Percentiles rank a stretch among this genome's conserved stretches.
Evolutionary conservation across 2,113 vertebrate genomes (phyloP).

Genomic region (Colius striatus): DNA sequence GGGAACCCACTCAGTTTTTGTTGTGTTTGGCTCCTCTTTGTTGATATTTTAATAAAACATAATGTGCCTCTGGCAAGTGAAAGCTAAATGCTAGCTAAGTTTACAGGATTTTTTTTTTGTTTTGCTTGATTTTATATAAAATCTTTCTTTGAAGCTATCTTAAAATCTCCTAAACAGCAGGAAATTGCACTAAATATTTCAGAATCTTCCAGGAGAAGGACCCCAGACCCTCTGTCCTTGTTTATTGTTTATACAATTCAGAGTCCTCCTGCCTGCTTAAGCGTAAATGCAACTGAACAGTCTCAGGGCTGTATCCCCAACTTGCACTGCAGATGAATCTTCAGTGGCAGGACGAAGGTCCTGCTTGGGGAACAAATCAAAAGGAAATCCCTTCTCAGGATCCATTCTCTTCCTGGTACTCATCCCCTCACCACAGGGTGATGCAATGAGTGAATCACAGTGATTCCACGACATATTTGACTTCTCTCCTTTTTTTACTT

Average conservation of each 20-base stretch:
- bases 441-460: background rate
- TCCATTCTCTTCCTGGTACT: background rate
- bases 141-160: constrained; percentile 53
- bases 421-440: background rate
- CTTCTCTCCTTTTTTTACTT: background rate
- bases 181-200: constrained; percentile 65
- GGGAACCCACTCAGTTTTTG: constrained; percentile 35
- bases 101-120: constrained; percentile 36
- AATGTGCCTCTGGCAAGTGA: constrained; percentile 54
- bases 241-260: constrained; percentile 23
- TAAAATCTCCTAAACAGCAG: constrained; percentile 52
- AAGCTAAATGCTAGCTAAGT: constrained; percentile 59
- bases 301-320: background rate
- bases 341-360: background rate
- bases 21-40: constrained; percentile 50
- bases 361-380: background rate
- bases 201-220: constrained; percentile 38
- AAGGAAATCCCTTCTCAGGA: constrained; percentile 8
- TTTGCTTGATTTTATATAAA: constrained; percentile 55
- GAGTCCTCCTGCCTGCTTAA: constrained; percentile 13
- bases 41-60: constrained; percentile 68
- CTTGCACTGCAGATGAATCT: background rate
- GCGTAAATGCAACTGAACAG: background rate
- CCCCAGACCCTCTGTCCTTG: background rate
- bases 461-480: background rate